A percentile compares a stretch with the other conserved stretches of the same genome.
Evolutionary conservation across 2,888 invertebrate species (phyloP).

Genomic region (Branchellion lobata): DNA sequence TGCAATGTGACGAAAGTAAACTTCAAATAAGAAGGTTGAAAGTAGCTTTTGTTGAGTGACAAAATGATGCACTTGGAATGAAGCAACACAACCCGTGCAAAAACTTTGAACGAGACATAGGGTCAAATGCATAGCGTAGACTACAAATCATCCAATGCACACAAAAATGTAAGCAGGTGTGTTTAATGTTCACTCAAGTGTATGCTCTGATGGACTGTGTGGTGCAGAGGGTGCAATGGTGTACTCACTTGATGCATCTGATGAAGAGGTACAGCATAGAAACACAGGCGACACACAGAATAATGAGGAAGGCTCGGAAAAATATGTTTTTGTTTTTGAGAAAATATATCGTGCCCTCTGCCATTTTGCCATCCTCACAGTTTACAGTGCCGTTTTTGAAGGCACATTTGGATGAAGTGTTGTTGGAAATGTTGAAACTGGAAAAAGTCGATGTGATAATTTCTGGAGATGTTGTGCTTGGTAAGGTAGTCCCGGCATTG

Average conservation of each 20-base stretch:
- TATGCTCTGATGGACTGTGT: too few relatives aligned
- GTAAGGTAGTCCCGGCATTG: neutral
- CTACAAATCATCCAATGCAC: too few relatives aligned
- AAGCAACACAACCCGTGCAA: too few relatives aligned
- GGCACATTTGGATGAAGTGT: neutral
- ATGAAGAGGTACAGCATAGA: slow-evolving; percentile 33
- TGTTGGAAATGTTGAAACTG: neutral
- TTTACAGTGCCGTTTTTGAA: neutral
- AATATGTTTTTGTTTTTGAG: slow-evolving; percentile 35
- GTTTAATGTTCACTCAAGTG: too few relatives aligned
- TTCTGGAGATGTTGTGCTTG: neutral
- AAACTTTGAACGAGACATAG: too few relatives aligned
- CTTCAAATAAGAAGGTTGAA: too few relatives aligned
- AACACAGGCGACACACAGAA: slow-evolving; percentile 32
- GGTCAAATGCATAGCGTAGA: too few relatives aligned
- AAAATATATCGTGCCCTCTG: slow-evolving; percentile 3
- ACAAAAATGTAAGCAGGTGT: too few relatives aligned
- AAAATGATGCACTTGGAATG: too few relatives aligned
- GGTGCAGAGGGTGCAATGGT: too few relatives aligned
- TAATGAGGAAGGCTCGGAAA: slow-evolving; percentile 30
- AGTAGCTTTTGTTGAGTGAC: too few relatives aligned
- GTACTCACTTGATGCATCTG: slow-evolving; percentile 34
- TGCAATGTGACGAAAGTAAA: too few relatives aligned
- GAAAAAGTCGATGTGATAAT: neutral
- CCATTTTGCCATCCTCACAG: neutral